Base-by-base conservation (phyloP, 2,113 vertebrate species). In the Alaudala cheleensis region DNA sequence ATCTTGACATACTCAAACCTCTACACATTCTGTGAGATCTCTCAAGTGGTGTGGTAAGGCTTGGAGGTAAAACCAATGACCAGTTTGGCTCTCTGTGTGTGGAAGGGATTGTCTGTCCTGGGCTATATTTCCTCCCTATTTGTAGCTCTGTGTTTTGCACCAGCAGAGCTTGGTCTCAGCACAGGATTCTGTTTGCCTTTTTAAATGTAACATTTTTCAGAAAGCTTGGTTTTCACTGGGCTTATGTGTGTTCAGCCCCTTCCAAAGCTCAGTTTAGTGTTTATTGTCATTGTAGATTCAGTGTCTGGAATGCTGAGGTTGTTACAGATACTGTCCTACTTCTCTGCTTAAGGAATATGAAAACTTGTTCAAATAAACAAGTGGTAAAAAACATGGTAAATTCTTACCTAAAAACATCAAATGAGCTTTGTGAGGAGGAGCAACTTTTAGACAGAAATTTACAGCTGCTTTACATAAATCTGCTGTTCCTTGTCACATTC, bases 111-210 rank as follows among this genome's bases (percentile, higher is more conserved):
- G 5, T 13, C 25, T 81, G 29, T 37, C 45, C 28, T 60, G 23
- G 49, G 3, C 29, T 9, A 0, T 17, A 13, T 14, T 49, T 51
- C 33, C 42, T 9, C 19, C n/a, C 0, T 9, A 0, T 51, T 53
- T 58, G 54, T 40, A 58, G 45, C 34, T 14, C 7, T 2, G 26
- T 58, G 56, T 42, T 82, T 64, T 62, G 26, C 24, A 24, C 39
- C 62, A 65, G 28, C 29, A 53, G 39, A 58, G 25, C 78, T 60
- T 85, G 51, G 12, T 65, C 39, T 72, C 31, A 21, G 74, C 60
- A 44, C 39, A 54, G 11, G 24, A 3, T 39, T 39, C 61, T 50
- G 8, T 61, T 83, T 51, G 70, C 49, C 12, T 2, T 67, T 73
- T 86, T 60, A 20, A 28, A 23, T 28, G 15, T 39, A 10, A 10